phyloP scores from a whole-genome alignment of 2,797 vertebrate genomes.

The Dipus sagitta region DNA sequence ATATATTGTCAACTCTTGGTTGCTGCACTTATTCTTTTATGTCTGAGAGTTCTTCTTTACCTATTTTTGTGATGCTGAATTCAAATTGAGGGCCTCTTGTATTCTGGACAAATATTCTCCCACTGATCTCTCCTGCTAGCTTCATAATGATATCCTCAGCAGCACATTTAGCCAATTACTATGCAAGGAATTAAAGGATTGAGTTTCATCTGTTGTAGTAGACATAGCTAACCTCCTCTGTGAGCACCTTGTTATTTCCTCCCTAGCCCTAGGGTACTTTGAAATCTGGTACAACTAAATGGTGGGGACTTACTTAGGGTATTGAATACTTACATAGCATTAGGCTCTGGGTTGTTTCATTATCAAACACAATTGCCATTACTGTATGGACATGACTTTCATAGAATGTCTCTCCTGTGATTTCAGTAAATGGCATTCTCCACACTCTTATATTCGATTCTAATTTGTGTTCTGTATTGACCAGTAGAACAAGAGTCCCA shows the following conservation, averaged over 20 bases:
- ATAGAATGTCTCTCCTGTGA: background rate
- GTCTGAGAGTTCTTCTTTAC: too few relatives aligned
- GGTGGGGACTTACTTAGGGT: background rate
- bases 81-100: background rate
- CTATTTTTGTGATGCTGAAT: background rate
- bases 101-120: too few relatives aligned
- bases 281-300: background rate
- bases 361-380: background rate
- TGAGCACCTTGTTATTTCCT: background rate
- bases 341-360: background rate
- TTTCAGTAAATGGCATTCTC: background rate
- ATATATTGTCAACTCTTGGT: too few relatives aligned
- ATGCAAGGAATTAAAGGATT: background rate
- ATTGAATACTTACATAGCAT: background rate
- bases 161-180: too few relatives aligned
- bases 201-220: background rate
- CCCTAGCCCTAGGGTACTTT: background rate
- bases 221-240: too few relatives aligned
- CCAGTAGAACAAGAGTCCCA: background rate
- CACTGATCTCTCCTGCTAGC: background rate
- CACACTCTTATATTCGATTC: background rate
- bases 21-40: too few relatives aligned
- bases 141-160: too few relatives aligned
- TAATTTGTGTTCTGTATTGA: background rate
- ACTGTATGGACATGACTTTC: accelerated